Base-by-base conservation (phyloP, 2,888 invertebrate genomes). In the Epistrophe eligans region DNA sequence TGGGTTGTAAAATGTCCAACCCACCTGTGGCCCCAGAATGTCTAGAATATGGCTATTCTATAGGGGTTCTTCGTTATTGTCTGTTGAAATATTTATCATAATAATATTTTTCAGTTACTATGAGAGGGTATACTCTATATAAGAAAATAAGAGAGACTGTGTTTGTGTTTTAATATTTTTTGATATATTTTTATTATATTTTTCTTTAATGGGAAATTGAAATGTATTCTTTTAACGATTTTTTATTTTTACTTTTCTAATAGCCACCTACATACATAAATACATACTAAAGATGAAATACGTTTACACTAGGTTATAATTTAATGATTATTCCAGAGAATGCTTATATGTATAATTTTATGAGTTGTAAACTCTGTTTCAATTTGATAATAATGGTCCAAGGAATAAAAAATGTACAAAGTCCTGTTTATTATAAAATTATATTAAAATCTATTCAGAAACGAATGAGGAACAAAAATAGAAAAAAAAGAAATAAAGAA, bases 11-110 rank as follows among this genome's bases (percentile, higher is more conserved):
- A 52, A 55, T 17, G 38, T 74, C 77, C 58, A 72, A 66, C 35
- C 81, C 81, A 85, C 85, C 82, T 85, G 81, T 81, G 82, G 81
- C 81, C 71, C 71, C 85, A 52, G 52, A 70, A 70, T 67, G 76
- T 77, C 77, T 77, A 73, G 15, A 38, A 62, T 71, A 66, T 50
- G 74, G 48, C 52, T 76, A 45, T 60, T 7, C 0, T 32, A 32
- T 32, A 24, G 24, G 70, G 77, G 64, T 74, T 71, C n/a, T 62
- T 28, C 17, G 73, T 62, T 62, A 60, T 64, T 70, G 24, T 73
- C 57, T 77, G 76, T 57, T 67, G 35, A 66, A 67, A 45, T 57
- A 60, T 52, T 79, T 55, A 70, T 28, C 35, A 50, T 35, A 40
- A 35, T 43, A 67, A 55, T 40, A 55, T 40, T 24, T 28, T 10